Evolutionary conservation across 1,140 invertebrate genomes (phyloP).

Genomic region (Scaptomyza montana): DNA sequence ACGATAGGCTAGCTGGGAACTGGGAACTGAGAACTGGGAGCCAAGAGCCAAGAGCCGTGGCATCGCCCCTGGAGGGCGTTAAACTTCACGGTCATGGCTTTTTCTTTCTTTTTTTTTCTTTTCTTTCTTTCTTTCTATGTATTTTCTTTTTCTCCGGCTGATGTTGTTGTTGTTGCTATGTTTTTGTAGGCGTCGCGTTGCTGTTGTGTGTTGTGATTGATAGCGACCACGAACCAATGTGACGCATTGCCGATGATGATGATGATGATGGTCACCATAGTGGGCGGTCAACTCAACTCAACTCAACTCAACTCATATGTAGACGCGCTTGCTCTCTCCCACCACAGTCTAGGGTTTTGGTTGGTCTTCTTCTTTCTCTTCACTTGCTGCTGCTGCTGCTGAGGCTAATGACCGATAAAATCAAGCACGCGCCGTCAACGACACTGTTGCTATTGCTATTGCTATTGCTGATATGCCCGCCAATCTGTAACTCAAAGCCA

Average conservation of each 20-base stretch:
- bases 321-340: conserved; percentile 21
- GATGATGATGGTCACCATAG: conserved; percentile 46
- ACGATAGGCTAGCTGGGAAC: conserved; percentile 20
- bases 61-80: conserved; percentile 75
- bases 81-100: conserved; percentile 83
- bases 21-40: conserved; percentile 15
- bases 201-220: conserved; percentile 62
- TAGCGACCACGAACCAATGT: conserved; percentile 59
- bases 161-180: conserved; percentile 11
- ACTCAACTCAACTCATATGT: too few species aligned
- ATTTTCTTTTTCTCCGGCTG: neutral
- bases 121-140: neutral
- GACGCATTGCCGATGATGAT: conserved; percentile 58
- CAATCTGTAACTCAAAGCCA: neutral
- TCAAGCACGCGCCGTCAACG: conserved; percentile 61
- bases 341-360: conserved; percentile 1
- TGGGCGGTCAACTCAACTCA: conserved; percentile 27
- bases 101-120: conserved; percentile 56
- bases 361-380: neutral
- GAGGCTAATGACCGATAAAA: conserved; percentile 80
- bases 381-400: conserved; percentile 7
- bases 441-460: conserved; percentile 11
- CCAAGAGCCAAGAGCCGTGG: conserved; percentile 24
- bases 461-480: conserved; percentile 19
- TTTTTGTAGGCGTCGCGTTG: conserved; percentile 22